Base-by-base conservation (phyloP, 2,888 invertebrate species). In the Drepana falcataria region DNA sequence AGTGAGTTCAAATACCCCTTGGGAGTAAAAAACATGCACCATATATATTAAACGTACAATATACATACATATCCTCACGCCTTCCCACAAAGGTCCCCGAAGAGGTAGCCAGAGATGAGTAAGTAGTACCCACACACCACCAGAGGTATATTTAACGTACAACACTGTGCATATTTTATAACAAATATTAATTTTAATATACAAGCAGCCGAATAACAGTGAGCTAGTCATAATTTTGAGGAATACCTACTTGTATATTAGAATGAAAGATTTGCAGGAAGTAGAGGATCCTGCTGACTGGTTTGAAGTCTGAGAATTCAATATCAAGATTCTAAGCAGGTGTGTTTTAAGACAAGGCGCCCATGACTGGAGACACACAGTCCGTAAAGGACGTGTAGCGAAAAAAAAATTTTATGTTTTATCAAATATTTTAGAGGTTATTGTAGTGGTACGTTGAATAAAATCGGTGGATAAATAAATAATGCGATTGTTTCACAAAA, bases 271-370 rank as follows among this genome's bases (percentile, higher is more conserved):
- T 74, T 78, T 69, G 75, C 69, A 58, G 64, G 69, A 73, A 73
- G 69, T 62, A 69, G 70, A 64, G 70, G 83, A 61, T 84, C 83
- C 76, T 59, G 56, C 57, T 66, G 56, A 66, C 74, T 84, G 81
- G 85, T 75, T 70, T 66, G 65, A 69, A 77, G 80, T 79, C 79
- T 79, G 79, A 71, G 84, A 82, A 83, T 83, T 79, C 81, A 78
- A 81, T 85, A 87, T 87, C 80, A 79, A 75, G 80, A 87, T 87
- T 88, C 88, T 83, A 83, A 81, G 85, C 89, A 90, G 89, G 88
- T 89, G 87, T 83, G 76, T 80, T 83, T 81, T 79, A 79, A 84
- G 78, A 81, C 79, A 81, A 81, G 83, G 79, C 83, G 81, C 81
- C 81, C 75, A 73, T 77, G 71, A 64, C 49, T 37, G 33, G 69